Conservation (phyloP, 2,797 vertebrate genomes). For the Taenioides sp. region DNA sequence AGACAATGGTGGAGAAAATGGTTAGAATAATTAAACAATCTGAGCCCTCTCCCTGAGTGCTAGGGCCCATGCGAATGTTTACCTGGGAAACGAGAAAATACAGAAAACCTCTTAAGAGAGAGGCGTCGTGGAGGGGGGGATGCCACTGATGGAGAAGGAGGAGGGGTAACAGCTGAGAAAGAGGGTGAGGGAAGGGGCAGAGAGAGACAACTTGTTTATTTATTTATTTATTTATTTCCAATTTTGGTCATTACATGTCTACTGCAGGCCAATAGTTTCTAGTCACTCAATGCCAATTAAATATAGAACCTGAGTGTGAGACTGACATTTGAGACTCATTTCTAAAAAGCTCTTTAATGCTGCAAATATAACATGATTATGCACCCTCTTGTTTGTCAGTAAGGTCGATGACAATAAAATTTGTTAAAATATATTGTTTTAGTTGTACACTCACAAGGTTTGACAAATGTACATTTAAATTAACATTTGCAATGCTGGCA, state of each 20-base stretch:
- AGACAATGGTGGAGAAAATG: conserved; percentile 33
- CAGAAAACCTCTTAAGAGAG: conserved; percentile 82
- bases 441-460: not conserved
- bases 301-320: not conserved
- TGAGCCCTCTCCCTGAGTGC: conserved; percentile 11
- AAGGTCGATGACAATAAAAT: not conserved
- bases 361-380: not conserved
- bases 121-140: conserved; percentile 76
- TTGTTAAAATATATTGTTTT: not conserved
- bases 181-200: conserved; percentile 12
- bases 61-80: conserved; percentile 64
- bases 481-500: conserved; percentile 17
- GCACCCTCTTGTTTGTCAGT: too few species aligned
- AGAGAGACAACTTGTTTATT: conserved; percentile 55
- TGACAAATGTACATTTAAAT: not conserved
- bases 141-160: conserved; percentile 76
- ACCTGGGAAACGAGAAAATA: conserved; percentile 85
- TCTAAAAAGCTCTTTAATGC: not conserved
- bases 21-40: conserved; percentile 25
- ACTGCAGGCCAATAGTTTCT: not conserved
- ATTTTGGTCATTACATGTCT: not conserved
- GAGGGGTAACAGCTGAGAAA: conserved; percentile 75
- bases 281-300: not conserved
- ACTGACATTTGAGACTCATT: not conserved
- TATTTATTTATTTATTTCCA: not conserved